phyloP scores from a whole-genome alignment of 2,113 vertebrate genomes.

The Gambusia affinis region DNA sequence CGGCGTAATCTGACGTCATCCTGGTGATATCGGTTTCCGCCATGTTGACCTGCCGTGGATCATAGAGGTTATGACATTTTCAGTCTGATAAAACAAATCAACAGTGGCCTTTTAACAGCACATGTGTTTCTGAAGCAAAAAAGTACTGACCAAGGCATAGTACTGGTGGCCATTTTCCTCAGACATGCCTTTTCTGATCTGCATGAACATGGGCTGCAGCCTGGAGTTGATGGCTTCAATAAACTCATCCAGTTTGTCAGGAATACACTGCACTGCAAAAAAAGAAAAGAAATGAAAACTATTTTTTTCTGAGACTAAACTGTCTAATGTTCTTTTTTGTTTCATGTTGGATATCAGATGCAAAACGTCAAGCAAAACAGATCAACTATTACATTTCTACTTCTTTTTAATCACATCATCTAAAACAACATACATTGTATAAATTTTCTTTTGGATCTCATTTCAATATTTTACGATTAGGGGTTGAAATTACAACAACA shows the following conservation, averaged over 20 bases:
- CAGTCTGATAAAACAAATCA: no score
- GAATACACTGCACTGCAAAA: constrained; percentile 75
- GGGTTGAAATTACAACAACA: no score
- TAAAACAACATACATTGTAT: no score
- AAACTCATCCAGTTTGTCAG: constrained; percentile 88
- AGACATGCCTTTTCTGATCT: constrained; percentile 88
- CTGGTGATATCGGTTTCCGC: constrained; percentile 88
- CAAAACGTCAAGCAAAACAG: no score
- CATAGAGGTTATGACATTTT: not conserved
- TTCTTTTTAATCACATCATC: no score
- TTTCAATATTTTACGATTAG: no score
- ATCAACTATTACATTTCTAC: no score
- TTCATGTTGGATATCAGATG: no score
- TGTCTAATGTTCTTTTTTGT: no score
- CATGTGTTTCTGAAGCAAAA: no score
- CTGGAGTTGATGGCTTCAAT: constrained; percentile 85
- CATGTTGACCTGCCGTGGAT: constrained; percentile 86
- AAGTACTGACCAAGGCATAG: constrained; percentile 86
- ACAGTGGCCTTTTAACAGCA: no score
- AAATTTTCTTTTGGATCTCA: no score
- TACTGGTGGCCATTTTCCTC: constrained; percentile 85
- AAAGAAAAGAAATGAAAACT: not conserved
- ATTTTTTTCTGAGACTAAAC: not conserved
- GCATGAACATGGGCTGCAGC: constrained; percentile 91
- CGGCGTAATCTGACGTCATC: constrained; percentile 93